Evolutionary conservation across 1,140 invertebrate genomes (phyloP).

Genomic region (Colletes latitarsis): DNA sequence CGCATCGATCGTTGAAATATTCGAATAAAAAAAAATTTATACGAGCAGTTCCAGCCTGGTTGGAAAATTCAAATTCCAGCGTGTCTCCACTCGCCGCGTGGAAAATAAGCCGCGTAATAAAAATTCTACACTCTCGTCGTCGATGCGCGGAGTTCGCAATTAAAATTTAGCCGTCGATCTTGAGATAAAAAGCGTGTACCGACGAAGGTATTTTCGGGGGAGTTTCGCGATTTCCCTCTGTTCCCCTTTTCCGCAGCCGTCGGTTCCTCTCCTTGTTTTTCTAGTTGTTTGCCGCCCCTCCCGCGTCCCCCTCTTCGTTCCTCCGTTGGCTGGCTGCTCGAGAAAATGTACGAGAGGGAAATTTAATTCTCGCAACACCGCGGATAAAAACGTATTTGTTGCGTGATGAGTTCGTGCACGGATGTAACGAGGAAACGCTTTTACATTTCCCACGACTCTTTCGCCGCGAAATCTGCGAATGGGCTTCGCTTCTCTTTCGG

Average conservation of each 20-base stretch:
- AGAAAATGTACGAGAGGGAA: slow-evolving; percentile 20
- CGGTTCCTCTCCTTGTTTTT: background rate
- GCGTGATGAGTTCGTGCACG: slow-evolving; percentile 32
- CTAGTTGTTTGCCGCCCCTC: background rate
- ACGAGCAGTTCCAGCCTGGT: too few relatives aligned
- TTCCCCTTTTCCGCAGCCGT: background rate
- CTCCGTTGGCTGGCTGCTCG: background rate
- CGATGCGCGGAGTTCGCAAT: slow-evolving; percentile 5
- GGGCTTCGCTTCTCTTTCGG: slow-evolving; percentile 3
- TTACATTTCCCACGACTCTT: slow-evolving; percentile 53
- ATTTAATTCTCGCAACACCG: slow-evolving; percentile 51
- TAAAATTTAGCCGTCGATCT: slow-evolving; percentile 41
- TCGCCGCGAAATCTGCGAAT: slow-evolving; percentile 42
- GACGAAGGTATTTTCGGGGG: background rate
- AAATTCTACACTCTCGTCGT: slow-evolving; percentile 7
- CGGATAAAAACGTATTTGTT: slow-evolving; percentile 54
- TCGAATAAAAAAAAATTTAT: too few relatives aligned
- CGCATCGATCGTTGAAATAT: too few relatives aligned
- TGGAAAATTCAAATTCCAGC: too few relatives aligned
- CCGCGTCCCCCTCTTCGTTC: too few relatives aligned
- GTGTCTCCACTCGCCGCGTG: background rate
- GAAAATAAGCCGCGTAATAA: slow-evolving; percentile 16
- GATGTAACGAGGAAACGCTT: slow-evolving; percentile 60
- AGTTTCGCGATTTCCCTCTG: slow-evolving; percentile 19
- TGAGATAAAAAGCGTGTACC: slow-evolving; percentile 37